Evolutionary conservation across 2,797 vertebrate genomes (phyloP).

Genomic region (Dallia pectoralis): DNA sequence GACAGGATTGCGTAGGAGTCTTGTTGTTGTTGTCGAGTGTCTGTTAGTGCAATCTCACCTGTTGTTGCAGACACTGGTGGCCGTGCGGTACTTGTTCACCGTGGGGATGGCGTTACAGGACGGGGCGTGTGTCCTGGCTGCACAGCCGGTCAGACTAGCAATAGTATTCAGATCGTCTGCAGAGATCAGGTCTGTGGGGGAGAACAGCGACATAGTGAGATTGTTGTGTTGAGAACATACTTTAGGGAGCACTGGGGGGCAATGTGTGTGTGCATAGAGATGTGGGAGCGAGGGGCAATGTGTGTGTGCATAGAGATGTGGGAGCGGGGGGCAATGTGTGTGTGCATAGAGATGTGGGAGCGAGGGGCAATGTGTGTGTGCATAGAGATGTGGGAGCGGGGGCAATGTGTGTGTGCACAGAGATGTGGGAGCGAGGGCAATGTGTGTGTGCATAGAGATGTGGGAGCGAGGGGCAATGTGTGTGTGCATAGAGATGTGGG

Average conservation of each 20-base stretch:
- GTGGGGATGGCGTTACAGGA: constrained; percentile 41
- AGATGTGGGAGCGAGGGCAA: too few relatives aligned
- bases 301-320: too few relatives aligned
- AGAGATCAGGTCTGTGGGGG: constrained; percentile 73
- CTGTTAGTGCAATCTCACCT: constrained; percentile 56
- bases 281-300: too few relatives aligned
- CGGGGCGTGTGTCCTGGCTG: constrained; percentile 52
- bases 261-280: not conserved
- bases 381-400: too few relatives aligned
- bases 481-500: too few relatives aligned
- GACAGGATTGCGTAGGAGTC: not conserved
- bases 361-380: too few relatives aligned
- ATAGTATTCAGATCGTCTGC: constrained; percentile 65
- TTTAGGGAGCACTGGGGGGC: too few relatives aligned
- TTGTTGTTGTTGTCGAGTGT: not conserved
- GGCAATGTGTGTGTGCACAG: too few relatives aligned
- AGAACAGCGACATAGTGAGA: not conserved
- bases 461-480: too few relatives aligned
- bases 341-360: too few relatives aligned
- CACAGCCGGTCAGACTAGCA: constrained; percentile 75
- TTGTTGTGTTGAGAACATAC: not conserved
- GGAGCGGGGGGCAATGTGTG: too few relatives aligned
- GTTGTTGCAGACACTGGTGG: constrained; percentile 83
- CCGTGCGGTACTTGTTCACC: constrained; percentile 66
- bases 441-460: too few relatives aligned